These are phyloP conservation scores for Malurus alboscapulatus DNA, from an alignment of 2,113 vertebrate genomes.

Conservation along the genomic window DNA sequence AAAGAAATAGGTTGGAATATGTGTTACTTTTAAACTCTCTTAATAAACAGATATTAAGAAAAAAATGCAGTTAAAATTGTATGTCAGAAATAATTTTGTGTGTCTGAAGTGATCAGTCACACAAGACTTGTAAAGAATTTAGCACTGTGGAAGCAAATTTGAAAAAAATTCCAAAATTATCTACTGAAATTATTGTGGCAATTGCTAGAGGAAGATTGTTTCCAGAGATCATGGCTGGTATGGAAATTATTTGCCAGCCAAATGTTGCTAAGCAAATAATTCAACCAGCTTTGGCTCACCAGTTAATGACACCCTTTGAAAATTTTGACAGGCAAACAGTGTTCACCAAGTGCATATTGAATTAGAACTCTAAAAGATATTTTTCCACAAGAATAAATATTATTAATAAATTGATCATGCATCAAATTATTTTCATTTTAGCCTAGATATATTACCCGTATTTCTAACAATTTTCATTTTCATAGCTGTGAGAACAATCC, in stretches of 20 bases:
- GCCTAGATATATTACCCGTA: not conserved
- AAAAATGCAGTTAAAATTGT: not conserved
- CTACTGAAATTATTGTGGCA: not conserved
- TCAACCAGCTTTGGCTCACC: not conserved
- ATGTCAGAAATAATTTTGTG: not conserved
- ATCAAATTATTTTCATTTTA: not conserved
- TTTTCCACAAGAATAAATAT: not conserved
- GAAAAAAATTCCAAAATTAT: not conserved
- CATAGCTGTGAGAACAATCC: not conserved
- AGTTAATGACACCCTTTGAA: not conserved
- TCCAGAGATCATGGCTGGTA: not conserved
- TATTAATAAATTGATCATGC: not conserved
- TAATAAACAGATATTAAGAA: not conserved
- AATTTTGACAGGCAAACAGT: not conserved
- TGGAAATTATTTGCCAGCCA: slow-evolving; percentile 23
- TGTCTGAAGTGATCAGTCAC: not conserved
- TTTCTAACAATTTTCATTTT: not conserved
- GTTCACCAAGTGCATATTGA: not conserved
- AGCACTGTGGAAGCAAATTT: not conserved
- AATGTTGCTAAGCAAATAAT: not conserved
- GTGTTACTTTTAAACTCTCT: not conserved
- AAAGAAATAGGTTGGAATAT: not conserved
- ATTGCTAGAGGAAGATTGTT: not conserved
- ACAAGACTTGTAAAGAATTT: not conserved
- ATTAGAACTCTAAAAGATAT: not conserved